Percentiles rank a stretch among this genome's conserved stretches.
phyloP scores from a whole-genome alignment of 2,888 invertebrate genomes.

The Leptodirus hochenwartii region DNA sequence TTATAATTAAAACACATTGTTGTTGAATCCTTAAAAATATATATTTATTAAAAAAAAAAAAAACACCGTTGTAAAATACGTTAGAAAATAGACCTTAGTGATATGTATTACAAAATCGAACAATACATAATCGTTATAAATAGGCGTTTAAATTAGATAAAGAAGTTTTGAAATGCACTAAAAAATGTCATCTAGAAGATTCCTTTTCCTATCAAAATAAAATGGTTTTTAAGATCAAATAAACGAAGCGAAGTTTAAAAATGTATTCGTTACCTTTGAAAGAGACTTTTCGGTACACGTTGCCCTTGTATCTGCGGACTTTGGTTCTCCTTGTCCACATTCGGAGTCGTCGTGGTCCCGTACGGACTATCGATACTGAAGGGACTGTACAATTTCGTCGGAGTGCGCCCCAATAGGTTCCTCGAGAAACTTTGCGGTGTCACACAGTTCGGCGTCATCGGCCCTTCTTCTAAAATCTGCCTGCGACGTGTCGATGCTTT shows the following conservation, averaged over 20 bases:
- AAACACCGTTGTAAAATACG: too few relatives aligned
- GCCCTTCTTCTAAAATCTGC: constrained; percentile 34
- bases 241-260: background rate
- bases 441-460: constrained; percentile 27
- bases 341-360: constrained; percentile 3
- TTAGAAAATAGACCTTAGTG: too few relatives aligned
- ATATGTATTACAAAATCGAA: too few relatives aligned
- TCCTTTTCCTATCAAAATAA: constrained; percentile 11
- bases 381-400: constrained; percentile 56
- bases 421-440: constrained; percentile 31
- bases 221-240: constrained; percentile 3
- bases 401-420: constrained; percentile 40
- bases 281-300: background rate
- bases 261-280: background rate
- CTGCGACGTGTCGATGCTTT: constrained; percentile 34
- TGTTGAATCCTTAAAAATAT: too few relatives aligned
- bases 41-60: too few relatives aligned
- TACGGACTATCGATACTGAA: constrained; percentile 55
- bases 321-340: constrained; percentile 12
- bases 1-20: too few relatives aligned
- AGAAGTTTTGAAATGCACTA: too few relatives aligned
- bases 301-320: constrained; percentile 1
- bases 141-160: too few relatives aligned
- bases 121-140: too few relatives aligned
- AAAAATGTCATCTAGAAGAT: constrained; percentile 12